Conservation (phyloP, 2,113 vertebrate genomes). For the Odocoileus hemionus region DNA sequence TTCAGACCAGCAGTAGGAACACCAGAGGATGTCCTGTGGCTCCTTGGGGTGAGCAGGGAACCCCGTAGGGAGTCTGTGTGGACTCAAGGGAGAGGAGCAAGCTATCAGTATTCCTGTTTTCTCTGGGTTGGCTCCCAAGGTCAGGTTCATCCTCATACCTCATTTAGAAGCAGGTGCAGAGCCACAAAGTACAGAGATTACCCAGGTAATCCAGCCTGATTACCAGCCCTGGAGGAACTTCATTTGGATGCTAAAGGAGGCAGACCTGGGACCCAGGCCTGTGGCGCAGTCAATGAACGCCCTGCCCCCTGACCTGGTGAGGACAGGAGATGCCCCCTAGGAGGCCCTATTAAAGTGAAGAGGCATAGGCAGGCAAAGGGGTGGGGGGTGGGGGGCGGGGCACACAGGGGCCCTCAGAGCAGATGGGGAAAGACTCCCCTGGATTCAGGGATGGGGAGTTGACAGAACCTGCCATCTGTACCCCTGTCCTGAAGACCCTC, state of each 20-base stretch:
- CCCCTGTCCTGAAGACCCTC: not conserved
- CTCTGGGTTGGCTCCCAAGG: constrained; percentile 62
- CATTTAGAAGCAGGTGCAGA: constrained; percentile 73
- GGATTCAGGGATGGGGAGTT: not conserved
- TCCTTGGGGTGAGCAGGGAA: not conserved
- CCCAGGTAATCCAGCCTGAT: constrained; percentile 72
- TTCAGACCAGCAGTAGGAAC: not conserved
- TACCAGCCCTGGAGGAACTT: constrained; percentile 66
- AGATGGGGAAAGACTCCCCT: not conserved
- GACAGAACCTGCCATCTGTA: not conserved
- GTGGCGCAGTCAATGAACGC: not conserved
- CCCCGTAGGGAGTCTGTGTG: not conserved
- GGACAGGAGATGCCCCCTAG: not conserved
- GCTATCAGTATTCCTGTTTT: constrained; percentile 38
- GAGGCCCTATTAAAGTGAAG: not conserved
- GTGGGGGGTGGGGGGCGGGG: not conserved
- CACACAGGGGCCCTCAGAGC: not conserved
- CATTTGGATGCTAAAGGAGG: constrained; percentile 62
- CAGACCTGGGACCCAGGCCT: not conserved
- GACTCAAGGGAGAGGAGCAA: not conserved
- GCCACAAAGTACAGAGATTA: constrained; percentile 66
- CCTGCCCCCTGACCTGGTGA: constrained; percentile 59
- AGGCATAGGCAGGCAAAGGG: not conserved
- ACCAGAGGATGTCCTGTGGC: not conserved
- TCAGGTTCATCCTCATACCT: constrained; percentile 72